phyloP scores from a whole-genome alignment of 2,888 invertebrate genomes.

The Heliconius ethilla region DNA sequence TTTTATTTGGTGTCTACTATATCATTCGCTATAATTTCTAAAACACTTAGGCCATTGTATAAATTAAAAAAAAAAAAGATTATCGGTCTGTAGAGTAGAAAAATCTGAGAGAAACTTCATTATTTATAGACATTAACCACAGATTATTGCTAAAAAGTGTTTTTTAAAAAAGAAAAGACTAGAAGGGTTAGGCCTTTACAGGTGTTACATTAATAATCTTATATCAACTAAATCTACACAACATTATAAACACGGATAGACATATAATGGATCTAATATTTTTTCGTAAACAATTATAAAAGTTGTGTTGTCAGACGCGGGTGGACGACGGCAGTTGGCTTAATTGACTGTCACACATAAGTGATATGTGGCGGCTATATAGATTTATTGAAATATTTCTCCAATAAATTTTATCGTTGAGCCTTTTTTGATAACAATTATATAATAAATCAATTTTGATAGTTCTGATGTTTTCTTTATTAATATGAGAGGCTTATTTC shows the following conservation, averaged over 20 bases:
- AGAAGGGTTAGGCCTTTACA: conserved; percentile 59
- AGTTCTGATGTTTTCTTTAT: not conserved
- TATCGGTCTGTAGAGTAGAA: not conserved
- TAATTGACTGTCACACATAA: conserved; percentile 75
- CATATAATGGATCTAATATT: conserved; percentile 60
- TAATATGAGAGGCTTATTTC: not conserved
- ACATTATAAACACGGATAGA: conserved; percentile 71
- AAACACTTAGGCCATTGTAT: conserved; percentile 26
- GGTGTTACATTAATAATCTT: conserved; percentile 33
- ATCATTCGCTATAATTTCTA: conserved; percentile 28
- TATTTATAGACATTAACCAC: conserved; percentile 23
- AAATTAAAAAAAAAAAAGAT: not conserved
- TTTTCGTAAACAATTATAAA: conserved; percentile 67
- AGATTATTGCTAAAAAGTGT: conserved; percentile 38
- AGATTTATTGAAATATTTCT: conserved; percentile 31
- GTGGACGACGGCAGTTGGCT: conserved; percentile 52
- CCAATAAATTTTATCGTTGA: conserved; percentile 34
- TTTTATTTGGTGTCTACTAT: conserved; percentile 25
- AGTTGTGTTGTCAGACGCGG: conserved; percentile 64
- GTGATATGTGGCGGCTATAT: conserved; percentile 70
- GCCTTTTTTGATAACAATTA: conserved; percentile 33
- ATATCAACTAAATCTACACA: conserved; percentile 70
- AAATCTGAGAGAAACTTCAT: conserved; percentile 12
- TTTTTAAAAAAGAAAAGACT: conserved; percentile 25
- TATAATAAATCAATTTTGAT: too few species aligned